These are phyloP conservation scores for Limosa lapponica DNA, from an alignment of 2,797 vertebrate genomes.

Conservation along the genomic window DNA sequence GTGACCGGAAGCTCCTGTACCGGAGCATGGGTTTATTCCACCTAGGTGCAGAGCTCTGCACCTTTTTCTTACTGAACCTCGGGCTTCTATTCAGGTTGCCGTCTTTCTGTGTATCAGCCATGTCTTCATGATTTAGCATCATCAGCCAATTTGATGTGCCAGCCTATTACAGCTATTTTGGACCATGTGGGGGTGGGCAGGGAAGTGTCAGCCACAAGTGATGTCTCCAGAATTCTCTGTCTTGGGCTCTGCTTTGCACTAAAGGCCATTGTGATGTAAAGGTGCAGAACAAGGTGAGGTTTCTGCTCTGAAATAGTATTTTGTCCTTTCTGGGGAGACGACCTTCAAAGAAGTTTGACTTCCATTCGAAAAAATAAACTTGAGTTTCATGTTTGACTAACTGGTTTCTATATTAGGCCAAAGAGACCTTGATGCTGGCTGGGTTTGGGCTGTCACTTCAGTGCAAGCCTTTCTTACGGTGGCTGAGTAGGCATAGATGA, in stretches of 20 bases:
- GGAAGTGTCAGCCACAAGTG: not conserved
- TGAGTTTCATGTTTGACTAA: not conserved
- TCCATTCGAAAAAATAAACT: not conserved
- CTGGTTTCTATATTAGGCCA: not conserved
- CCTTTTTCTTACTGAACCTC: not conserved
- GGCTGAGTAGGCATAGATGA: not conserved
- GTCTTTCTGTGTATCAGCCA: rapidly evolving
- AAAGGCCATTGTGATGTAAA: not conserved
- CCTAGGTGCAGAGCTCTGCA: not conserved
- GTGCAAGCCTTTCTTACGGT: not conserved
- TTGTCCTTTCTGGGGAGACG: not conserved
- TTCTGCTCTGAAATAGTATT: not conserved
- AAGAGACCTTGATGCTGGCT: not conserved
- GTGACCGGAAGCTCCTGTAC: too few relatives aligned
- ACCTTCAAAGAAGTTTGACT: not conserved
- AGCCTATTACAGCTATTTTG: not conserved
- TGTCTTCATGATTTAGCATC: not conserved
- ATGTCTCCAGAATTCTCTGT: not conserved
- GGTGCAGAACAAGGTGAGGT: not conserved
- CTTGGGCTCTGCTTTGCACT: not conserved
- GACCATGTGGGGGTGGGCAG: not conserved
- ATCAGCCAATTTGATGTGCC: not conserved
- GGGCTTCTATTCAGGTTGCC: not conserved
- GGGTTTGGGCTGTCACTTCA: not conserved
- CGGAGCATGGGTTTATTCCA: not conserved